Conservation (phyloP, 2,797 vertebrate species). For the Odontamblyopus rebecca region DNA sequence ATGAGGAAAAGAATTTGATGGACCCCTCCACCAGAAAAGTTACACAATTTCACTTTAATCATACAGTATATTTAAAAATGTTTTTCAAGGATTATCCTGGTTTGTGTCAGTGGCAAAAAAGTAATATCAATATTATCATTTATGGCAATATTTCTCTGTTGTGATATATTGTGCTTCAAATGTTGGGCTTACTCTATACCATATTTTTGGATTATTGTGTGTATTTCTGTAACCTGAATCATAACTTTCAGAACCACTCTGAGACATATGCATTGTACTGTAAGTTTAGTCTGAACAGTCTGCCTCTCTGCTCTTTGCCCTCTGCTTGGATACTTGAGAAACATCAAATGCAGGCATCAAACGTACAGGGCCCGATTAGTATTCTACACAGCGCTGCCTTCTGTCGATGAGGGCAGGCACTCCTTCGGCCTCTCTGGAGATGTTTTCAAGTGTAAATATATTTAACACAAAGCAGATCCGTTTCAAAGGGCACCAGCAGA, state of each 20-base stretch:
- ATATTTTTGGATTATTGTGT: too few species aligned
- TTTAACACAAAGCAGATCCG: conserved; percentile 75
- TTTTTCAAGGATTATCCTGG: too few species aligned
- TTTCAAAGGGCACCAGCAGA: conserved; percentile 71
- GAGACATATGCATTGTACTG: neutral
- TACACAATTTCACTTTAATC: too few species aligned
- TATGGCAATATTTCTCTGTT: too few species aligned
- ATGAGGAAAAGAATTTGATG: too few species aligned
- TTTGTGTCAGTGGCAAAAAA: too few species aligned
- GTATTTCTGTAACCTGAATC: neutral
- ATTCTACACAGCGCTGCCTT: conserved; percentile 75
- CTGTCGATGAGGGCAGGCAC: conserved; percentile 67
- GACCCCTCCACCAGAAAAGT: too few species aligned
- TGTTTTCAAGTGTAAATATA: conserved; percentile 79
- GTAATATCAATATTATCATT: too few species aligned
- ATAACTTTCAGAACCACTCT: neutral
- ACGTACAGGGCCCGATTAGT: conserved; percentile 70
- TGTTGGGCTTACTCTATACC: too few species aligned
- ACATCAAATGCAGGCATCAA: conserved; percentile 76
- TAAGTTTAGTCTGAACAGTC: conserved; percentile 39
- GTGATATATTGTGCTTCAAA: too few species aligned
- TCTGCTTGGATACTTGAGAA: conserved; percentile 66
- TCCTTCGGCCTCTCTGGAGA: conserved; percentile 62
- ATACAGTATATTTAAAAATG: too few species aligned
- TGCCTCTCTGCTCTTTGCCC: conserved; percentile 54